Evolutionary conservation across 1,140 invertebrate species (phyloP).

Genomic region (Conus betulinus): DNA sequence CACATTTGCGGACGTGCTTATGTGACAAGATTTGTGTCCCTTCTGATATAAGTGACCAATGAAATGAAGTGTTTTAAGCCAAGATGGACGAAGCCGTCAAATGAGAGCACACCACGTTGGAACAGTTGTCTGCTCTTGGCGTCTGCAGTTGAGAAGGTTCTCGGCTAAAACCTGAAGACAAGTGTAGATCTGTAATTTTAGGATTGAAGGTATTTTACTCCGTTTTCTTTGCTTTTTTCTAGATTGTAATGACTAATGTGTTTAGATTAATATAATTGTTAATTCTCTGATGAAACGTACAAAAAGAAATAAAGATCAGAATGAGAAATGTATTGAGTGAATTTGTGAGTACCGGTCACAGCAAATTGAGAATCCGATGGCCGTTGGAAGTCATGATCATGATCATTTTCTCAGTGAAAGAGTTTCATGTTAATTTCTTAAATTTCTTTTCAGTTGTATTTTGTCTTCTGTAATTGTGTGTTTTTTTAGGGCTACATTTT

Average conservation of each 20-base stretch:
- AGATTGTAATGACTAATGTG: not conserved
- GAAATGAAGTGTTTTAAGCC: constrained; percentile 1
- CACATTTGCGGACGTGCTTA: no score
- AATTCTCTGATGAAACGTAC: not conserved
- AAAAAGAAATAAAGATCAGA: not conserved
- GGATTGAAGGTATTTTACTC: not conserved
- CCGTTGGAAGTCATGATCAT: not conserved
- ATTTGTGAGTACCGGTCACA: not conserved
- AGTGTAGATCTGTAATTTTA: not conserved
- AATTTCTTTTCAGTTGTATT: no score
- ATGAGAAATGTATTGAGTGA: no score
- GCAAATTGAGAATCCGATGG: not conserved
- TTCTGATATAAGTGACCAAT: not conserved
- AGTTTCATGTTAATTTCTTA: not conserved
- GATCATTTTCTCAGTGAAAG: no score
- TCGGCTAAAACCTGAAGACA: not conserved
- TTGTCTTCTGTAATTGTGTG: no score
- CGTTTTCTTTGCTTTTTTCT: not conserved
- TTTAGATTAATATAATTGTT: no score
- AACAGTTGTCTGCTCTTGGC: constrained; percentile 36
- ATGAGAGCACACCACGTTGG: constrained; percentile 37
- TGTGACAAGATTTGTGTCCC: not conserved
- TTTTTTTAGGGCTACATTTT: not conserved
- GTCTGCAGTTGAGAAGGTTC: constrained; percentile 22
- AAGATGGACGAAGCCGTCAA: not conserved